A percentile compares a stretch with the other conserved stretches of the same genome.
Evolutionary conservation across 1,140 invertebrate species (phyloP).

Genomic region (Halesus radiatus): DNA sequence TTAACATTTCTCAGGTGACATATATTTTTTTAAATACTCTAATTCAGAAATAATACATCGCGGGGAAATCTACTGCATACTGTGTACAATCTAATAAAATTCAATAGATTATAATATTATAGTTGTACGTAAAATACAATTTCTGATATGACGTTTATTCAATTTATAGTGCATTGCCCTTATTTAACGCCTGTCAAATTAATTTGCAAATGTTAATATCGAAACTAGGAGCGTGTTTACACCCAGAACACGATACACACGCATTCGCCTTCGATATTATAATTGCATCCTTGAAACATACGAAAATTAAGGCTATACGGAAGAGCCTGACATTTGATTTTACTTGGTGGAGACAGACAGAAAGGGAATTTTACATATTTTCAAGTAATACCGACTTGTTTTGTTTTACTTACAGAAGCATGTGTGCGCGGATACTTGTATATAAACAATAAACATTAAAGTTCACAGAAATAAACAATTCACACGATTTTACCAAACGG

Average conservation of each 20-base stretch:
- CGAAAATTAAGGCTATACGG: constrained; percentile 44
- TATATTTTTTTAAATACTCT: no score
- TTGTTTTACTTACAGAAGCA: constrained; percentile 35
- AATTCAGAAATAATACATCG: no score
- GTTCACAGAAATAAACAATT: constrained; percentile 47
- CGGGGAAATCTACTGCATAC: no score
- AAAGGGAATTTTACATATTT: background rate
- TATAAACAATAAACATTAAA: constrained; percentile 46
- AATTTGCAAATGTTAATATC: background rate
- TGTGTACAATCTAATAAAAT: no score
- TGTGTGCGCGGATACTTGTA: constrained; percentile 28
- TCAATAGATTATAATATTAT: background rate
- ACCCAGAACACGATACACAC: no score
- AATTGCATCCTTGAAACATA: constrained; percentile 47
- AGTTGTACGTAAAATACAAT: background rate
- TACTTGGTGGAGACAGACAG: background rate
- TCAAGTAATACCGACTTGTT: background rate
- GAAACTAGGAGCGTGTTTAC: background rate
- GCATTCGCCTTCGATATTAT: constrained; percentile 26
- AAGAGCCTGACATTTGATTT: constrained; percentile 31
- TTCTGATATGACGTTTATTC: background rate
- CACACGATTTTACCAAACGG: constrained; percentile 35
- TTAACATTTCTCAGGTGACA: no score
- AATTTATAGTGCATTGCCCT: background rate
- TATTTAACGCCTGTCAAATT: background rate